Percentiles rank a stretch among this genome's conserved stretches.
These are phyloP conservation scores for Pentalonia nigronervosa DNA, from an alignment of 1,140 invertebrate species.

Conservation along the genomic window DNA sequence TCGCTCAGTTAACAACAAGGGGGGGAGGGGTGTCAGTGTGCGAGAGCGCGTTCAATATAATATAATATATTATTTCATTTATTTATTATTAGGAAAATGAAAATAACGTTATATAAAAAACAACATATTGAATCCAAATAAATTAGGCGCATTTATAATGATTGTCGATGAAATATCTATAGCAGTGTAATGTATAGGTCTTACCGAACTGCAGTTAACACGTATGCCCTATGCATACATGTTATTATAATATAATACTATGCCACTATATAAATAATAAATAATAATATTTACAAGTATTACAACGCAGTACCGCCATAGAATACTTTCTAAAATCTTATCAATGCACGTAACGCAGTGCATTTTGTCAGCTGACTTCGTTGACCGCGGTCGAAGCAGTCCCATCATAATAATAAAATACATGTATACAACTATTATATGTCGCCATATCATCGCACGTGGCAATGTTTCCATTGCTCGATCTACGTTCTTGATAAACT, in stretches of 20 bases:
- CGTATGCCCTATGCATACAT: background rate
- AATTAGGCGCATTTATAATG: background rate
- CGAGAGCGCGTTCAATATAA: background rate
- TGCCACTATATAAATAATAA: background rate
- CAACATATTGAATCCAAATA: background rate
- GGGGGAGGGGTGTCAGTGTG: background rate
- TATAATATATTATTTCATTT: background rate
- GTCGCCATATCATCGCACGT: too few species aligned
- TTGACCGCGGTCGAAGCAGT: background rate
- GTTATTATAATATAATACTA: background rate
- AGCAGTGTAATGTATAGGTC: background rate
- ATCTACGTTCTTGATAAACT: too few species aligned
- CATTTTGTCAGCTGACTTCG: background rate
- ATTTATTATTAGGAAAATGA: background rate
- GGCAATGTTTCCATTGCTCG: too few species aligned
- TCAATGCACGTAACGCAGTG: background rate
- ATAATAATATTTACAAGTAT: background rate
- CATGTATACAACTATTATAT: background rate
- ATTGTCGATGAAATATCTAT: background rate
- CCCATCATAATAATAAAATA: background rate
- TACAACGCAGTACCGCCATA: background rate
- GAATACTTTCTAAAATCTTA: slow-evolving; percentile 29
- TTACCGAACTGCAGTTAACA: background rate
- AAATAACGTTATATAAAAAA: background rate
- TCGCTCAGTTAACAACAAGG: background rate